phyloP scores from a whole-genome alignment of 2,113 vertebrate genomes.

The Empidonax alnorum region DNA sequence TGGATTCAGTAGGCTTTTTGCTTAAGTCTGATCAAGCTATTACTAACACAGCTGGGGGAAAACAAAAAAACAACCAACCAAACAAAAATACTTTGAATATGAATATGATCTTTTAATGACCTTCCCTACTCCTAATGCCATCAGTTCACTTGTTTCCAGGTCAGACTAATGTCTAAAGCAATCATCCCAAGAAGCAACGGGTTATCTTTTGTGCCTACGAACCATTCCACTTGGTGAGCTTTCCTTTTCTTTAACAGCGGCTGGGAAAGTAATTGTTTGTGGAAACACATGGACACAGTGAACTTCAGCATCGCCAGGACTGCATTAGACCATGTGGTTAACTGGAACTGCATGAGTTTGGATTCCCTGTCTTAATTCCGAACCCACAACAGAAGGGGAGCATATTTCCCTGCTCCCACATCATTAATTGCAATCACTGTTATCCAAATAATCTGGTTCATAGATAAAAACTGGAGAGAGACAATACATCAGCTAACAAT shows the following conservation, averaged over 20 bases:
- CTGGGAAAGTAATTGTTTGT: slow-evolving; percentile 56
- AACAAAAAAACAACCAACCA: neutral
- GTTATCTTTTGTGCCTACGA: slow-evolving; percentile 18
- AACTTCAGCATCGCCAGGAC: neutral
- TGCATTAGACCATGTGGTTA: slow-evolving; percentile 48
- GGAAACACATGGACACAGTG: slow-evolving; percentile 7
- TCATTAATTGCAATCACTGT: slow-evolving; percentile 55
- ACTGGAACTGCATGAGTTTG: slow-evolving; percentile 45
- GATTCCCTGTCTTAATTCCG: slow-evolving; percentile 43
- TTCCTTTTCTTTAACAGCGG: neutral
- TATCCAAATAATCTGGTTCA: slow-evolving; percentile 62
- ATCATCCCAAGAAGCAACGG: neutral
- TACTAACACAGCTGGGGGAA: neutral
- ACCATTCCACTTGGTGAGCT: neutral
- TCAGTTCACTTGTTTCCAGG: neutral
- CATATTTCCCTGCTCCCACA: slow-evolving; percentile 50
- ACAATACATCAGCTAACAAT: slow-evolving; percentile 56
- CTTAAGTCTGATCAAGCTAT: neutral
- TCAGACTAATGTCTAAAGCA: slow-evolving; percentile 24
- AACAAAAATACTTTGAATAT: neutral
- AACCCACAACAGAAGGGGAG: slow-evolving; percentile 61
- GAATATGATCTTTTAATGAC: neutral
- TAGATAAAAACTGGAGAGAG: slow-evolving; percentile 33
- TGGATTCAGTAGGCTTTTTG: neutral
- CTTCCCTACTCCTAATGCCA: neutral